phyloP scores from a whole-genome alignment of 2,797 vertebrate genomes.

The Amazona ochrocephala region DNA sequence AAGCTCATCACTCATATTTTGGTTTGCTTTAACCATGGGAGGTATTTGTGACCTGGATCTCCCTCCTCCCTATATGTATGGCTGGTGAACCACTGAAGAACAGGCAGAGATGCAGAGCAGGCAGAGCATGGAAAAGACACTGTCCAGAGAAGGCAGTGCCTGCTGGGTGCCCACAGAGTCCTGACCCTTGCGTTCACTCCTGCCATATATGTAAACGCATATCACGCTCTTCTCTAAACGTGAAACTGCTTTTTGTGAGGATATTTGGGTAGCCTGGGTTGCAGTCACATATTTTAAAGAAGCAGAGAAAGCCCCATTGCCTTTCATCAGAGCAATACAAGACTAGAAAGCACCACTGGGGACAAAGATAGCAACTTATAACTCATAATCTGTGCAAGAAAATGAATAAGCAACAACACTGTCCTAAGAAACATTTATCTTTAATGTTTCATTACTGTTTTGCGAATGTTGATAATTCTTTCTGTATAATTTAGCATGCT shows the following conservation, averaged over 20 bases:
- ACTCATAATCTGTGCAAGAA: not conserved
- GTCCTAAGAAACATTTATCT: not conserved
- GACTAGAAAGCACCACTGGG: not conserved
- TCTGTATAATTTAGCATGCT: not conserved
- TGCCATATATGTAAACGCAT: accelerated
- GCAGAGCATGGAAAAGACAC: accelerated
- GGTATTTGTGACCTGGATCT: accelerated
- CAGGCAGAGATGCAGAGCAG: not conserved
- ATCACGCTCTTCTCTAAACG: accelerated
- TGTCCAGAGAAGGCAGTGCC: not conserved
- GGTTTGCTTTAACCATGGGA: not conserved
- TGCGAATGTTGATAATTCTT: not conserved
- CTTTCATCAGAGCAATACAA: not conserved
- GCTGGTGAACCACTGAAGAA: not conserved
- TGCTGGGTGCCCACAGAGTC: too few species aligned
- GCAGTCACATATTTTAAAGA: not conserved
- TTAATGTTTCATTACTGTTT: conserved; percentile 16
- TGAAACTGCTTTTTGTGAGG: not conserved
- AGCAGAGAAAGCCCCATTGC: not conserved
- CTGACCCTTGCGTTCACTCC: too few species aligned
- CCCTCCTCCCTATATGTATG: accelerated
- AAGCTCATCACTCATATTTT: accelerated
- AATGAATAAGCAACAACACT: not conserved
- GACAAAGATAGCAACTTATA: not conserved
- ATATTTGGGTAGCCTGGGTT: accelerated